phyloP scores from a whole-genome alignment of 2,113 vertebrate species.

The Hylia prasina region DNA sequence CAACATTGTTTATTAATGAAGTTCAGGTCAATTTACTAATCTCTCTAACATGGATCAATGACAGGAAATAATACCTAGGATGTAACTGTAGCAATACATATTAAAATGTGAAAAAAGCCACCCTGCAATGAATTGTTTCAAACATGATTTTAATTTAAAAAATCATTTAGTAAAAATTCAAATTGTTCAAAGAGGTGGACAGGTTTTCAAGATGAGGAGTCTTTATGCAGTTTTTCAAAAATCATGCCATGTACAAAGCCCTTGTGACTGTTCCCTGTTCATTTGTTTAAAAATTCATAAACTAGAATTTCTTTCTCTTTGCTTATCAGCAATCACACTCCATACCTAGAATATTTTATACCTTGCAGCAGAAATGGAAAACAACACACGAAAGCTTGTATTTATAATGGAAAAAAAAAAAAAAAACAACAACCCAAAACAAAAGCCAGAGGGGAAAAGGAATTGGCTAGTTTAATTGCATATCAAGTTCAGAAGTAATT shows the following conservation, averaged over 20 bases:
- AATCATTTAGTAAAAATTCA: neutral
- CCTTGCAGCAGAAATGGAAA: neutral
- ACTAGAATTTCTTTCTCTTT: neutral
- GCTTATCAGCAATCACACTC: neutral
- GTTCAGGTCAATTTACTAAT: neutral
- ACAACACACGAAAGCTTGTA: neutral
- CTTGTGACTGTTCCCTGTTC: neutral
- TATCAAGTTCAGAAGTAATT: neutral
- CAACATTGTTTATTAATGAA: neutral
- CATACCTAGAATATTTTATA: neutral
- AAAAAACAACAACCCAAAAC: no score
- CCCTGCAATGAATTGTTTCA: neutral
- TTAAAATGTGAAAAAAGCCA: neutral
- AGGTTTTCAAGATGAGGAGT: neutral
- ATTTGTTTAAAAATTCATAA: slow-evolving; percentile 34
- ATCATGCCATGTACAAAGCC: neutral
- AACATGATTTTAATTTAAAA: neutral
- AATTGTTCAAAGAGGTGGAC: neutral
- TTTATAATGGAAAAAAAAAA: neutral
- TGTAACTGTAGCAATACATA: neutral
- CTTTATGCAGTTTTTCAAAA: neutral
- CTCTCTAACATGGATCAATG: neutral
- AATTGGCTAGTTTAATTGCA: neutral
- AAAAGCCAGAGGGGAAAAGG: neutral
- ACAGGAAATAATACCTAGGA: neutral